phyloP scores from a whole-genome alignment of 2,888 invertebrate genomes.

The Pristionchus entomophagus region DNA sequence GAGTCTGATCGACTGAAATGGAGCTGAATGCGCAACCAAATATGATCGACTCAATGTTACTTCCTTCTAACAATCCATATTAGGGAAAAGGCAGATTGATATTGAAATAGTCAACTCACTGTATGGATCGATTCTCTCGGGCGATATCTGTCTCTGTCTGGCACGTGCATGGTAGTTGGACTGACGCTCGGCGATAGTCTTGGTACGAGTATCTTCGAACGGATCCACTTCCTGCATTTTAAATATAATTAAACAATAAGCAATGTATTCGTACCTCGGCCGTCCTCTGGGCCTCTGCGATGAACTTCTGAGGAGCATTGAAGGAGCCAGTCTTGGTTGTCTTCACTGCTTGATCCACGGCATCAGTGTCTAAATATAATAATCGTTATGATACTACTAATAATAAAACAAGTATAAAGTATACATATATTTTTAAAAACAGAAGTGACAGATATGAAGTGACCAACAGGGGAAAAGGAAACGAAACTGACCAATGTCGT shows the following conservation, averaged over 20 bases:
- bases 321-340: slow-evolving; percentile 52
- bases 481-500: slow-evolving; percentile 76
- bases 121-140: slow-evolving; percentile 96
- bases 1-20: slow-evolving; percentile 83
- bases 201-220: slow-evolving; percentile 90
- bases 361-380: slow-evolving; percentile 60
- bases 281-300: slow-evolving; percentile 67
- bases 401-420: neutral
- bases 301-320: slow-evolving; percentile 62
- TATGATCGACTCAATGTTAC: neutral
- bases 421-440: neutral
- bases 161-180: slow-evolving; percentile 95
- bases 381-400: neutral
- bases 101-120: slow-evolving; percentile 78
- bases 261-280: slow-evolving; percentile 53
- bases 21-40: slow-evolving; percentile 47
- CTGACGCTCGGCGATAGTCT: slow-evolving; percentile 94
- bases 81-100: neutral
- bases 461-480: neutral
- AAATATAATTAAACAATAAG: slow-evolving; percentile 1
- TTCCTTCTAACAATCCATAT: too few relatives aligned
- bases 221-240: slow-evolving; percentile 89
- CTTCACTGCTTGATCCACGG: slow-evolving; percentile 55
- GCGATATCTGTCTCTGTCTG: slow-evolving; percentile 90
- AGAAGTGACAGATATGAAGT: neutral